Evolutionary conservation across 2,797 vertebrate species (phyloP).

Genomic region (Capromys pilorides): DNA sequence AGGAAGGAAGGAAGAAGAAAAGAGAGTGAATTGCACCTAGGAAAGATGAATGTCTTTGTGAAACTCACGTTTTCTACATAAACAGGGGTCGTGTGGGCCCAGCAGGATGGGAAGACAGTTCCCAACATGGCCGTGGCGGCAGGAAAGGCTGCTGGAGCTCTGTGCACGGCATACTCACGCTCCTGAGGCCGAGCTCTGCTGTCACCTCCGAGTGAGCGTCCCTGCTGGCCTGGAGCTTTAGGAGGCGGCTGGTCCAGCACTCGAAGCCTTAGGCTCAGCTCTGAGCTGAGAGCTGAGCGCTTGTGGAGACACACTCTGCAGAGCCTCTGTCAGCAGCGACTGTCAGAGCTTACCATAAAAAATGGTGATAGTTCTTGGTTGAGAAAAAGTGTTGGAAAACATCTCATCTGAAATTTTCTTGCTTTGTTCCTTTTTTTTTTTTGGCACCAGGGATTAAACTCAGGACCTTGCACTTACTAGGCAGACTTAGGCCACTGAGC

Average conservation of each 20-base stretch:
- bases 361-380: background rate
- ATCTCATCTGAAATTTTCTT: background rate
- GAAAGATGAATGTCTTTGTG: background rate
- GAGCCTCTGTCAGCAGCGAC: background rate
- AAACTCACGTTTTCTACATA: background rate
- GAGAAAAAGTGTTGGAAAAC: background rate
- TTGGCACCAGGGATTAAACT: too few species aligned
- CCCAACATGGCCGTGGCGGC: too few species aligned
- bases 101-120: background rate
- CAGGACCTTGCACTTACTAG: too few species aligned
- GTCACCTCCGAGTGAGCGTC: background rate
- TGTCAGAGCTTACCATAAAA: background rate
- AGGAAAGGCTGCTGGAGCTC: too few species aligned
- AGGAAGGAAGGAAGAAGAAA: slow-evolving; percentile 28
- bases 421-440: too few species aligned
- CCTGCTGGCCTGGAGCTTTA: background rate
- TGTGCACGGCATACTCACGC: too few species aligned
- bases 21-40: background rate
- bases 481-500: too few species aligned
- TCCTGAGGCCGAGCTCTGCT: background rate
- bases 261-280: background rate
- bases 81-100: background rate
- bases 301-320: too few species aligned
- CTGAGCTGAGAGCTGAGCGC: too few species aligned
- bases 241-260: background rate